These are phyloP conservation scores for Camelus dromedarius DNA, from an alignment of 2,113 vertebrate genomes.

Conservation along the genomic window DNA sequence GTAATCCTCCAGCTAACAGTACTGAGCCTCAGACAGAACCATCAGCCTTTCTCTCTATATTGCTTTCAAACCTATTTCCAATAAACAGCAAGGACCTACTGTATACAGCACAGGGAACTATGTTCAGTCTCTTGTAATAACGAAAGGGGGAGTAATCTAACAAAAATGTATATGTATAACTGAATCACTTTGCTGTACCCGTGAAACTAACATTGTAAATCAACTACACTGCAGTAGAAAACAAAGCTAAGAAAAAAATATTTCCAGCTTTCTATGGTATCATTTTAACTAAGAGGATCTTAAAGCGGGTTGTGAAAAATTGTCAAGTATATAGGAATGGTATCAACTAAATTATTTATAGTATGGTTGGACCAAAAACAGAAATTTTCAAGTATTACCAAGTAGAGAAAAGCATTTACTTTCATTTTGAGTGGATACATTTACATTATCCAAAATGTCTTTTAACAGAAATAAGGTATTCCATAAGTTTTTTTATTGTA, in stretches of 20 bases:
- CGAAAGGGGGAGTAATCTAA: too few species aligned
- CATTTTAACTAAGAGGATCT: neutral
- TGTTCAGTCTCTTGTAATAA: too few species aligned
- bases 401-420: slow-evolving; percentile 28
- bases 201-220: too few species aligned
- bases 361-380: slow-evolving; percentile 25
- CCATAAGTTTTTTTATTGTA: neutral
- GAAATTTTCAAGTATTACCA: slow-evolving; percentile 58
- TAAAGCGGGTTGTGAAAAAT: neutral
- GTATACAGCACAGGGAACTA: too few species aligned
- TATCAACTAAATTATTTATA: neutral
- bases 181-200: too few species aligned
- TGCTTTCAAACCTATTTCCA: neutral
- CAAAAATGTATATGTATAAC: too few species aligned
- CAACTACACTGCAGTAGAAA: too few species aligned
- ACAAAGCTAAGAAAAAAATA: too few species aligned
- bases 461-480: neutral
- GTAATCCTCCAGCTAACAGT: neutral
- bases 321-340: neutral
- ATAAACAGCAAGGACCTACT: too few species aligned
- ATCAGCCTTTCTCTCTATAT: neutral
- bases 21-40: neutral
- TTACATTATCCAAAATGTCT: neutral
- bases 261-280: neutral
- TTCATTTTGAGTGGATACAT: slow-evolving; percentile 30